A percentile compares a stretch with the other conserved stretches of the same genome.
Conservation (phyloP, 2,888 invertebrate species). For the Oscheius sp. region DNA sequence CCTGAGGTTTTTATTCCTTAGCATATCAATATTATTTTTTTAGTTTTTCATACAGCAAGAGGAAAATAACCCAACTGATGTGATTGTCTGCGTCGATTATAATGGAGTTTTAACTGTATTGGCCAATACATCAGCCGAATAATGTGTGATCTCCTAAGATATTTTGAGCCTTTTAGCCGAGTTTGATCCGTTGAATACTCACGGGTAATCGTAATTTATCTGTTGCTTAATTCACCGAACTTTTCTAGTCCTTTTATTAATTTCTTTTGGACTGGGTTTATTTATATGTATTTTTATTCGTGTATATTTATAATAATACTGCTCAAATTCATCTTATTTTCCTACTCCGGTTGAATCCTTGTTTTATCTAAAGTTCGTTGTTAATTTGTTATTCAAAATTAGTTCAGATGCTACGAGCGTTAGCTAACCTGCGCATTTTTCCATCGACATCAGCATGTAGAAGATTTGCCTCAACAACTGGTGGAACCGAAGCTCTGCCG, state of each 20-base stretch:
- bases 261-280: neutral
- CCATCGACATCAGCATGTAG: slow-evolving; percentile 13
- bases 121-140: neutral
- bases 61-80: slow-evolving; percentile 79
- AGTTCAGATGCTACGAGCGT: slow-evolving; percentile 20
- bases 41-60: slow-evolving; percentile 18
- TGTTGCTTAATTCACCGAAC: neutral
- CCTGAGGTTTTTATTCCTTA: slow-evolving; percentile 79
- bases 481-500: neutral
- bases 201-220: neutral
- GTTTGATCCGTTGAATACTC: too few relatives aligned
- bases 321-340: neutral
- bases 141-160: neutral
- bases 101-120: slow-evolving; percentile 79
- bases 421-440: slow-evolving; percentile 5
- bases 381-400: neutral
- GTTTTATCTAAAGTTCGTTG: slow-evolving; percentile 12
- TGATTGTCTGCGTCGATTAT: slow-evolving; percentile 95
- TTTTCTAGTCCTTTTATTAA: neutral
- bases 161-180: too few relatives aligned
- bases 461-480: slow-evolving; percentile 13
- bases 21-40: neutral
- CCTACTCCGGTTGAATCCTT: neutral
- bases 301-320: slow-evolving; percentile 22
- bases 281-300: slow-evolving; percentile 9